A percentile compares a stretch with the other conserved stretches of the same genome.
These are phyloP conservation scores for Acanthaster planci DNA, from an alignment of 35 echinoderm and acorn worm species.

Conservation along the genomic window DNA sequence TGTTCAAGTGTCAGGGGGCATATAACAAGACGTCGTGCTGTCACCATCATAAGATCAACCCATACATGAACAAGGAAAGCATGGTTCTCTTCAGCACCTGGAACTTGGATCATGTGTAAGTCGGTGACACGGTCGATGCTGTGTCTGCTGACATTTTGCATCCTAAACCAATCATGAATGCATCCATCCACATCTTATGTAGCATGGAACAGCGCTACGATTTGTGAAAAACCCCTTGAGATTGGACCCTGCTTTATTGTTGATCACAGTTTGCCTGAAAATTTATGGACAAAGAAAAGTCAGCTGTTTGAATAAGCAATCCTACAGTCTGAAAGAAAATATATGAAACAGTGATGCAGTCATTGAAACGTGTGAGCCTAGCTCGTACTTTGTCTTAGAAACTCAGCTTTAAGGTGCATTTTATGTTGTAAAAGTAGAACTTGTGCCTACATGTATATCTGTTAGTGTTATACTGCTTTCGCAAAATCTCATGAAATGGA, in stretches of 20 bases:
- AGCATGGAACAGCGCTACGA: too few species aligned
- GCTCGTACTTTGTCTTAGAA: not conserved
- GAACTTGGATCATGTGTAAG: slow-evolving; percentile 68
- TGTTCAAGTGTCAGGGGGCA: slow-evolving; percentile 35
- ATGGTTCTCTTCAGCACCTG: slow-evolving; percentile 47
- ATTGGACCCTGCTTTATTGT: too few species aligned
- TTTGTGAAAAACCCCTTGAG: too few species aligned
- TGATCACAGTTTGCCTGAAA: too few species aligned
- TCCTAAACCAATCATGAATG: too few species aligned
- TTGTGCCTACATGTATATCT: not conserved
- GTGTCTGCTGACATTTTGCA: too few species aligned
- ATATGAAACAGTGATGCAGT: too few species aligned
- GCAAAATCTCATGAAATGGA: not conserved
- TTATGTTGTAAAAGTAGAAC: not conserved
- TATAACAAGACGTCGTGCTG: not conserved
- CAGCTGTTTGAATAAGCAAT: too few species aligned
- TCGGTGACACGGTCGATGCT: not conserved
- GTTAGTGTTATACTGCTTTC: not conserved
- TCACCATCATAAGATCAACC: not conserved
- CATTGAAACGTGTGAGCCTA: too few species aligned
- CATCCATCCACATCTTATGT: too few species aligned
- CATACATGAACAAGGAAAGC: slow-evolving; percentile 46
- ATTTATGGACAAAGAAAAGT: too few species aligned
- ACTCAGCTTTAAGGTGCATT: not conserved
- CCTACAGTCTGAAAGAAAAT: too few species aligned